Evolutionary conservation across 23 tunicate species (phyloP).

Genomic region (Trididemnum clinides): DNA sequence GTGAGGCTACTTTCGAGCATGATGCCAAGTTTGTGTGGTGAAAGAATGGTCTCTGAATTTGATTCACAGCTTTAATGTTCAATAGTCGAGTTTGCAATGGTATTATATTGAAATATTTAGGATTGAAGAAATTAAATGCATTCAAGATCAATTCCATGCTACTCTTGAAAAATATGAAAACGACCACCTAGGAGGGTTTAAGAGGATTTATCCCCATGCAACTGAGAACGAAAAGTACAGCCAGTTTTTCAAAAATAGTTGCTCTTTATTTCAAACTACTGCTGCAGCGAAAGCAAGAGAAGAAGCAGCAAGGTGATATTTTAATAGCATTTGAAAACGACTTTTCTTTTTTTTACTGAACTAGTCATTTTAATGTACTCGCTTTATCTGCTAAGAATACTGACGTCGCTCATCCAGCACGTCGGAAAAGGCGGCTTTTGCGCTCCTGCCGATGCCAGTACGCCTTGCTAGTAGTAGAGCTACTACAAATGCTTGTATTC

Average conservation of each 20-base stretch:
- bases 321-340: neutral
- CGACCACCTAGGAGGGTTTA: conserved; percentile 83
- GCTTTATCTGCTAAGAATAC: neutral
- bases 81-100: too few relatives aligned
- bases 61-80: too few relatives aligned
- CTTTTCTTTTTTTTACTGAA: neutral
- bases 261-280: conserved; percentile 97
- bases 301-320: conserved; percentile 90
- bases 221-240: conserved; percentile 71
- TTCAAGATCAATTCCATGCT: conserved; percentile 57
- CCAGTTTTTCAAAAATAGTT: conserved; percentile 82
- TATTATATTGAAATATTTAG: too few relatives aligned
- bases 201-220: conserved; percentile 76
- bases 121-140: conserved; percentile 80
- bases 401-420: neutral
- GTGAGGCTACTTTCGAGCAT: too few relatives aligned
- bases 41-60: too few relatives aligned
- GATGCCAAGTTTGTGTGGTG: too few relatives aligned
- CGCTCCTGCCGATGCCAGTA: too few relatives aligned
- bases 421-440: neutral
- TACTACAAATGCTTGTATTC: too few relatives aligned
- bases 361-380: neutral
- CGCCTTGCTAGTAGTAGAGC: too few relatives aligned
- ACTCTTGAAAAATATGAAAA: conserved; percentile 81
- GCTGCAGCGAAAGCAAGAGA: conserved; percentile 96